Percentiles rank a stretch among this genome's conserved stretches.
These are phyloP conservation scores for Coptodon bakossiorum DNA, from an alignment of 2,113 vertebrate species.

Conservation along the genomic window DNA sequence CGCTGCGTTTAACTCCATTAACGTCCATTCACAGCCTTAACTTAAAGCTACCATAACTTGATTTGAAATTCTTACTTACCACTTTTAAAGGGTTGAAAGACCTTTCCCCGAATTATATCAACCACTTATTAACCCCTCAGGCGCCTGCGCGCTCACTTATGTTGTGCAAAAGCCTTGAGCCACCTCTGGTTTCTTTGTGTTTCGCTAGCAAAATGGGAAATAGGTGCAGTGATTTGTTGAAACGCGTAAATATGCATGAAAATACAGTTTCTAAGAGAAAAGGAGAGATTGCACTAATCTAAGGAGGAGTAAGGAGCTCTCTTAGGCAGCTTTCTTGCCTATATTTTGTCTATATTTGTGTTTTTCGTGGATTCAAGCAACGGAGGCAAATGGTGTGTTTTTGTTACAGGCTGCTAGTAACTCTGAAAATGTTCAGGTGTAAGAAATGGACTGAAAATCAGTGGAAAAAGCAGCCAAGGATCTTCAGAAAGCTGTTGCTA, in stretches of 20 bases:
- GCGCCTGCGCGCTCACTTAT: rapidly evolving
- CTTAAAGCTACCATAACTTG: neutral
- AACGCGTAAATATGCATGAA: rapidly evolving
- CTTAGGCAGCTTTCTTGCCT: neutral
- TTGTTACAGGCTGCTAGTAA: neutral
- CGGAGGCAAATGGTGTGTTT: rapidly evolving
- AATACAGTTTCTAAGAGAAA: rapidly evolving
- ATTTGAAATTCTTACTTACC: neutral
- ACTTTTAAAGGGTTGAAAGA: neutral
- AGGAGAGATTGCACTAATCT: rapidly evolving
- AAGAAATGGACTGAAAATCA: neutral
- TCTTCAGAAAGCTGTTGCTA: too few relatives aligned
- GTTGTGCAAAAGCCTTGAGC: neutral
- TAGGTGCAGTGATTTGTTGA: rapidly evolving
- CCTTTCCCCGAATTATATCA: neutral
- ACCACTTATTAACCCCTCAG: neutral
- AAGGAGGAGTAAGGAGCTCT: neutral
- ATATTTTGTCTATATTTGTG: neutral
- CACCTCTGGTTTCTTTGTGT: neutral
- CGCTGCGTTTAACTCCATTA: neutral
- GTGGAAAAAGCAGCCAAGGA: neutral
- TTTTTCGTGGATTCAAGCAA: neutral
- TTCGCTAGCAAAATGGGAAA: neutral
- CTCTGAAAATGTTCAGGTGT: neutral
- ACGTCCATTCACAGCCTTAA: neutral